Percentiles rank a stretch among this genome's conserved stretches.
Evolutionary conservation across 2,888 invertebrate genomes (phyloP).

Genomic region (Megalurothrips usitatus): DNA sequence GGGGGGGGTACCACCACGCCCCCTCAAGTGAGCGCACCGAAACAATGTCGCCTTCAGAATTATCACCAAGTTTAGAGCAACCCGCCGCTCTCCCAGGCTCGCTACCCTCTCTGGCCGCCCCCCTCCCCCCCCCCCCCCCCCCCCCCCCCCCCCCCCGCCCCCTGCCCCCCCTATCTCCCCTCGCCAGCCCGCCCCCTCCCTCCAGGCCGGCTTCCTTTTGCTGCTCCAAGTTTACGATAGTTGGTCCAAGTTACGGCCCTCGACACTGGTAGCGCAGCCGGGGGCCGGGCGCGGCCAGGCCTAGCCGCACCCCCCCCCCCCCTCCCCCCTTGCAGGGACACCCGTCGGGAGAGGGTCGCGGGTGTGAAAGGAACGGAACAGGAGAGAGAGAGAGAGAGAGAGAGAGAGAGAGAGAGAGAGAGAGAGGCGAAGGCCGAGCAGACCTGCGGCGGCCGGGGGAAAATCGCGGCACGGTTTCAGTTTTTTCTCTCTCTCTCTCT

Average conservation of each 20-base stretch:
- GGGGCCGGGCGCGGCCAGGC: no score
- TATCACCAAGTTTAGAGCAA: slow-evolving; percentile 20
- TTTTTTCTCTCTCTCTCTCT: no score
- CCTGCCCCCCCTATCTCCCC: not conserved
- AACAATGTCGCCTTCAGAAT: slow-evolving; percentile 25
- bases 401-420: no score
- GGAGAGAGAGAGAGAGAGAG: no score
- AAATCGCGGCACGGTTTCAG: no score
- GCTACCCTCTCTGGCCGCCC: not conserved
- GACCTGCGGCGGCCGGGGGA: no score
- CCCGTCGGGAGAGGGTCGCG: not conserved
- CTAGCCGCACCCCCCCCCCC: not conserved
- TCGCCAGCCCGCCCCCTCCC: not conserved
- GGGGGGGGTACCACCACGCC: not conserved
- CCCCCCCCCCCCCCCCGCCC: not conserved
- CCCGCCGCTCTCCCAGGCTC: not conserved
- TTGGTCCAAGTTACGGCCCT: slow-evolving; percentile 24
- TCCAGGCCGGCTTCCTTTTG: not conserved
- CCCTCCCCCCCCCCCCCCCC: not conserved
- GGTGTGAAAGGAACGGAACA: not conserved
- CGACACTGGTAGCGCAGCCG: not conserved
- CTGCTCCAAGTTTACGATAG: slow-evolving; percentile 26
- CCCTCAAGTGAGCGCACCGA: not conserved
- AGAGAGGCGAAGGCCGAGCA: no score
- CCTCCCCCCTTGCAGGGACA: not conserved